Conservation (phyloP, 2,797 vertebrate genomes). For the Acanthurus lineatus region DNA sequence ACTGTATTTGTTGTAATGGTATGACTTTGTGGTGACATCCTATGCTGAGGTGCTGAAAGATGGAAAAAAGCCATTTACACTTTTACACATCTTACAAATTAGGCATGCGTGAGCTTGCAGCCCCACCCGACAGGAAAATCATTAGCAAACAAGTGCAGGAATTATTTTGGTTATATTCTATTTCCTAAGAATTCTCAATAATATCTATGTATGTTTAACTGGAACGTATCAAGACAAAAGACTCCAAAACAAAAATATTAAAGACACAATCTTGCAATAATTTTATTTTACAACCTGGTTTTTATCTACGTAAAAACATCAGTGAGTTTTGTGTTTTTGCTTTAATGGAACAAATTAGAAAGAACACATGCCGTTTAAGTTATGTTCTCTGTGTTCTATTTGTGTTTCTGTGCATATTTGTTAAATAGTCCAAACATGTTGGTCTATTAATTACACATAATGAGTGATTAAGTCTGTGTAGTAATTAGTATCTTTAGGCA, state of each 20-base stretch:
- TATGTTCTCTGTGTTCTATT: conserved; percentile 5
- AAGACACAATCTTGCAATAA: too few species aligned
- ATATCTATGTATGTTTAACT: neutral
- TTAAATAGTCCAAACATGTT: conserved; percentile 30
- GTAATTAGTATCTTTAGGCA: conserved; percentile 58
- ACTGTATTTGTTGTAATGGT: conserved; percentile 50
- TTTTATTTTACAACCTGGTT: too few species aligned
- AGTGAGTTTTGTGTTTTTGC: too few species aligned
- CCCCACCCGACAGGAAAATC: conserved; percentile 28
- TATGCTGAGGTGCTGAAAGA: conserved; percentile 40
- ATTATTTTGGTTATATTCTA: conserved; percentile 24
- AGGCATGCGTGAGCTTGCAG: conserved; percentile 41
- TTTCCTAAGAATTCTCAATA: conserved; percentile 45
- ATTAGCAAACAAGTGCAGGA: conserved; percentile 38
- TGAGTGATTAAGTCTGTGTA: conserved; percentile 16
- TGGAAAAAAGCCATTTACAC: conserved; percentile 26
- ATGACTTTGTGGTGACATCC: conserved; percentile 52
- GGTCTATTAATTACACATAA: conserved; percentile 44
- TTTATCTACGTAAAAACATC: too few species aligned
- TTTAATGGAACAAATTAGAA: neutral
- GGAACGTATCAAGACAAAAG: too few species aligned
- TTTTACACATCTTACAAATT: conserved; percentile 49
- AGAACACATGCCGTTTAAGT: neutral
- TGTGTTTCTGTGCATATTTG: conserved; percentile 15
- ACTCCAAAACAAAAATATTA: too few species aligned